These are phyloP conservation scores for Drosophila nasuta DNA, from an alignment of 1,140 invertebrate genomes.

Conservation along the genomic window DNA sequence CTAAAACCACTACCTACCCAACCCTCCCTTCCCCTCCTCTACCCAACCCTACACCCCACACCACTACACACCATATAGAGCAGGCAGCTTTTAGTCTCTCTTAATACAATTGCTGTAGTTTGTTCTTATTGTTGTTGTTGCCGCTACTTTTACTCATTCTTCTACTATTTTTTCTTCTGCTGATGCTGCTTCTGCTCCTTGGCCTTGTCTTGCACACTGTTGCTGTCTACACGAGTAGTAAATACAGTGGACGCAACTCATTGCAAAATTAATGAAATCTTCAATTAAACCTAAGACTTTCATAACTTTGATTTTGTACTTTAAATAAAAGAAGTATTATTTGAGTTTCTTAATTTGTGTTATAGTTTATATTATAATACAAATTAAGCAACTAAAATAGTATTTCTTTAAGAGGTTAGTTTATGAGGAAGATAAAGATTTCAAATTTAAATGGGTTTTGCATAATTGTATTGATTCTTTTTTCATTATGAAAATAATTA, in stretches of 20 bases:
- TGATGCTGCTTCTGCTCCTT: conserved; percentile 9
- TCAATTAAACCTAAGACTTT: not conserved
- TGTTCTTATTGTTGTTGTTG: conserved; percentile 8
- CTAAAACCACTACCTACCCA: conserved; percentile 18
- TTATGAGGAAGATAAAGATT: too few relatives aligned
- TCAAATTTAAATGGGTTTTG: too few relatives aligned
- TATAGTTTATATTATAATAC: too few relatives aligned
- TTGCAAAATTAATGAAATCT: not conserved
- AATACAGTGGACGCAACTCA: conserved; percentile 10
- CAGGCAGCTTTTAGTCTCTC: conserved; percentile 29
- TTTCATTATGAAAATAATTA: too few relatives aligned
- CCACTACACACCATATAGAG: not conserved
- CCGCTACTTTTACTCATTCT: conserved; percentile 7
- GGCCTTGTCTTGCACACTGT: conserved; percentile 28
- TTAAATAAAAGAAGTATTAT: too few relatives aligned
- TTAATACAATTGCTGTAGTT: too few relatives aligned
- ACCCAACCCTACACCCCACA: too few relatives aligned
- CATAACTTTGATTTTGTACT: too few relatives aligned
- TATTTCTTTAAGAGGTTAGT: too few relatives aligned
- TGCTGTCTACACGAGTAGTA: conserved; percentile 13
- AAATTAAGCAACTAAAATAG: too few relatives aligned
- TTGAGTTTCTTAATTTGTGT: too few relatives aligned
- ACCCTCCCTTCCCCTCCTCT: not conserved
- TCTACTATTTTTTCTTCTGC: not conserved
- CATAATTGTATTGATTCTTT: too few relatives aligned